Base-by-base conservation (phyloP, 2,797 vertebrate species). In the Microtus obscurus region DNA sequence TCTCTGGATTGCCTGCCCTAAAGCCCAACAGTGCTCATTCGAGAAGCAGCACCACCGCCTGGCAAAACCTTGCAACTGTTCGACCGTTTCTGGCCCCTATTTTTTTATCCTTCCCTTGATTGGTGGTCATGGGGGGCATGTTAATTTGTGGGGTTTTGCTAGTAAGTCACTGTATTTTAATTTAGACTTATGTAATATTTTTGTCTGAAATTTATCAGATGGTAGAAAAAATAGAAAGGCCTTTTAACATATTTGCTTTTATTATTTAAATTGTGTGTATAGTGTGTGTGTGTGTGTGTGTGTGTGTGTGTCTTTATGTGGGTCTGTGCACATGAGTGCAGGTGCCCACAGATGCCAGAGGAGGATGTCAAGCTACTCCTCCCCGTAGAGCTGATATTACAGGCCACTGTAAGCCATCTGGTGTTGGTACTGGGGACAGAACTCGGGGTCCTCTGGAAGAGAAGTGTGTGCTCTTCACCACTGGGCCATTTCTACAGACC, bases 151-250 rank as follows among this genome's bases (percentile, higher is more conserved):
- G 25, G 43, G 48, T 76, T 77, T 67, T 16, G 12, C 61, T 17
- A 7, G 3, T 23, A 53, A 74, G 59, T 77, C 34, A 80, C 89
- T 13, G 88, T 90, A 94, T 94, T 89, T 45, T 95, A 87, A 86
- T 23, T 93, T 79, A 34, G 10, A 3, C 48, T 90, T 79, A 25
- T 86, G 9, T 16, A 6, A 63, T 34, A 11, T 14, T 37, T 81
- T 76, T 87, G 59, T 79, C 77, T 91, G 71, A 79, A 67, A 85
- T 63, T 74, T 96, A 89, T 43, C 31, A 4, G 85, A 37, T 83
- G 77, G 1, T 92, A 37, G 14, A 96, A 56, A 4, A 93, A 43
- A 76, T 11, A 93, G 43, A 91, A 97, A 86, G 31, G 43, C 9
- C 71, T 90, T 81, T 31, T 25, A 19, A 92, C 31, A 29, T 34